Conservation (phyloP, 1,140 invertebrate species). For the Apis cerana region DNA sequence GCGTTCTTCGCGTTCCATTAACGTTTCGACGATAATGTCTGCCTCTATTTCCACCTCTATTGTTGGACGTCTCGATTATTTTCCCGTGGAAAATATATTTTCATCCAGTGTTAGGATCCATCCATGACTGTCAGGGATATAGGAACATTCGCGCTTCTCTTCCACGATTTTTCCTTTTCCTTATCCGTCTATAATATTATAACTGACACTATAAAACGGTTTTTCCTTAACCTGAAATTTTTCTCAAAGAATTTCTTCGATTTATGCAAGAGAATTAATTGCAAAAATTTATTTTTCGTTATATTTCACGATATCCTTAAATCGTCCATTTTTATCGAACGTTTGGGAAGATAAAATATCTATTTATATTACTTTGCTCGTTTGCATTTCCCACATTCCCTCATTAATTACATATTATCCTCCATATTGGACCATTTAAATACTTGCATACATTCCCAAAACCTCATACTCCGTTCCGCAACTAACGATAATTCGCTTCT, state of each 20-base stretch:
- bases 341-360: neutral
- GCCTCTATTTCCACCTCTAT: conserved; percentile 34
- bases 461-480: neutral
- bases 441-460: neutral
- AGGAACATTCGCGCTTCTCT: conserved; percentile 12
- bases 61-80: conserved; percentile 19
- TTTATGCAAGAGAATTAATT: too few relatives aligned
- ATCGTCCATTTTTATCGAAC: too few relatives aligned
- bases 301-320: too few relatives aligned
- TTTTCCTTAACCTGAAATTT: too few relatives aligned
- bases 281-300: too few relatives aligned
- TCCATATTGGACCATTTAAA: neutral
- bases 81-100: conserved; percentile 24
- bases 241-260: too few relatives aligned
- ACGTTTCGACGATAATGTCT: conserved; percentile 25
- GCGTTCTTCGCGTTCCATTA: conserved; percentile 31
- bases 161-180: neutral
- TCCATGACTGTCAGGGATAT: neutral
- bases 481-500: conserved; percentile 19
- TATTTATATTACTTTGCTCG: too few relatives aligned
- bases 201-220: too few relatives aligned
- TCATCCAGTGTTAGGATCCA: conserved; percentile 19
- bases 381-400: neutral
- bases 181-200: too few relatives aligned
- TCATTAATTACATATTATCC: neutral